Base-by-base conservation (phyloP, 2,888 invertebrate genomes). In the Lasioglossum morio region DNA sequence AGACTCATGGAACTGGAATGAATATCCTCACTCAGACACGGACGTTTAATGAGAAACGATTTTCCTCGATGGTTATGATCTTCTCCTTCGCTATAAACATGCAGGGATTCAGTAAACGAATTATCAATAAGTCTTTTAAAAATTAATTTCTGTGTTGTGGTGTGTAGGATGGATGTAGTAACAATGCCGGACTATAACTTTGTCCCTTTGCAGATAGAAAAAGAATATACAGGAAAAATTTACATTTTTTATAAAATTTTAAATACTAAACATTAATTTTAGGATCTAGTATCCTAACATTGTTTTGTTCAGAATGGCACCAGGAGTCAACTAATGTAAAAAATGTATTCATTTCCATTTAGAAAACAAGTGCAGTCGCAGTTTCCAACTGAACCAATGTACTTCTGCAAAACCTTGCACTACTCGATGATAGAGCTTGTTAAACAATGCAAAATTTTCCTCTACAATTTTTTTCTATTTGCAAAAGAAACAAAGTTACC, bases 1-100 rank as follows among this genome's bases (percentile, higher is more conserved):
- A 53, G 57, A 73, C 63, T 79, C 66, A 48, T 46, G 72, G 63
- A 46, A 73, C 72, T n/a, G 19, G n/a, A 0, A 60, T 14, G 48
- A 72, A 34, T 48, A 40, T 81, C 53, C 12, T 72, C 53, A 34
- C 12, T 72, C 53, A 34, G 46, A 23, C 70, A 37, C 37, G 57
- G 57, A 37, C n/a, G n/a, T 57, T 37, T 37, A 57, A 57, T 69
- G 37, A 69, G 37, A 37, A 69, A 69, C 37, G 10, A 37, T 69
- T 69, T 23, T 37, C 34, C 23, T 37, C 37, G 37, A 69, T 23
- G 30, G 3, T 16, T 7, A 16, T 30, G 69, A 69, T 23, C 19
- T 30, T 34, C 37, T 69, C 37, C 23, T 34, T 23, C 23, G 23
- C 12, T 10, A 8, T 12, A 37, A 37, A 19, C 34, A 69, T 0